These are phyloP conservation scores for Pseudorhiza aurosa DNA, from an alignment of 30 jellyfish, hydroid and myxozoan genomes.

Conservation along the genomic window DNA sequence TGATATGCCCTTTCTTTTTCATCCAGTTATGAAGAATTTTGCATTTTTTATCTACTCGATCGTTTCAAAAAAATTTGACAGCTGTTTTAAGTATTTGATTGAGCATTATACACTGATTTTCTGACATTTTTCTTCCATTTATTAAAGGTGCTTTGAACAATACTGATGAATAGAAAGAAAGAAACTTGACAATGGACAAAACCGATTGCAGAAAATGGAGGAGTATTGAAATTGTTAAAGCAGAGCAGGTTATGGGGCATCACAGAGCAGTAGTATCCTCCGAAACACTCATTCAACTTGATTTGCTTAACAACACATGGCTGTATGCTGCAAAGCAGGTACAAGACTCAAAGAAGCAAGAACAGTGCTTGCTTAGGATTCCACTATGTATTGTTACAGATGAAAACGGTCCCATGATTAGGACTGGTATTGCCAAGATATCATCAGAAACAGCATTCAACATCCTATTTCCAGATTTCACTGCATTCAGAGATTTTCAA, in stretches of 20 bases:
- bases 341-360: not conserved
- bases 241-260: not conserved
- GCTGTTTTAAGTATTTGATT: too few relatives aligned
- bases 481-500: not conserved
- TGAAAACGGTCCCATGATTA: not conserved
- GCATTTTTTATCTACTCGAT: too few relatives aligned
- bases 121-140: too few relatives aligned
- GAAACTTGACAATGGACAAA: not conserved
- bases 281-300: conserved; percentile 20
- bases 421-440: not conserved
- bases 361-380: not conserved
- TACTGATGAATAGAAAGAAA: too few relatives aligned
- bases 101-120: too few relatives aligned
- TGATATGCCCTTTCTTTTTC: too few relatives aligned
- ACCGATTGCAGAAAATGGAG: not conserved
- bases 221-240: not conserved
- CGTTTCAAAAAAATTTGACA: too few relatives aligned
- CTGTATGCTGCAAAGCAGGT: not conserved
- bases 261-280: conserved; percentile 36
- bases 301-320: conserved; percentile 27
- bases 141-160: too few relatives aligned
- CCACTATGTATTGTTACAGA: not conserved
- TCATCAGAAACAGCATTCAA: conserved; percentile 48
- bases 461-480: conserved; percentile 6
- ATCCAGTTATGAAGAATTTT: too few relatives aligned